Evolutionary conservation across 2,797 vertebrate genomes (phyloP), one percentile per base, ranked within the genome.

Genomic region (Zalophus californianus): DNA sequence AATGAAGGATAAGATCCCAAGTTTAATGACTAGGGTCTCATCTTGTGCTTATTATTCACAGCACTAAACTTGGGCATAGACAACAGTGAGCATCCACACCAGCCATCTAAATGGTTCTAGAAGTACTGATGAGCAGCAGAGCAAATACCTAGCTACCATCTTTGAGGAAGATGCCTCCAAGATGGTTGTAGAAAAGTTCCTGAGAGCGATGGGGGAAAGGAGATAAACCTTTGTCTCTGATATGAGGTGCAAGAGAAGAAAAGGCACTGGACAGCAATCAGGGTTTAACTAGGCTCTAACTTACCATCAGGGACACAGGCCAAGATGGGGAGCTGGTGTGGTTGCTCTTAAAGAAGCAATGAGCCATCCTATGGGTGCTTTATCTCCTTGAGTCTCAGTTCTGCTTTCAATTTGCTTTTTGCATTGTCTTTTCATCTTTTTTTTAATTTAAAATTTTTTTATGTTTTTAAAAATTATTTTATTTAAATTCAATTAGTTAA

Each of bases 271-370:
- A 2, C 32, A 64, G 66, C 50, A 56, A 64, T 54, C 48, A 82
- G 72, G 79, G 56, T 25, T 72, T 90, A 50, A 35, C 58, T 48
- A 48, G 16, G 48, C 35, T 90, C 60, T 90, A 48, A 32, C 25
- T 11, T 25, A 68, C 10, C 15, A 78, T 52, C 15, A 10, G 23
- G 77, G 13, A 73, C 58, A 12, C 5, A 21, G 52, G 27, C 79
- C 68, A 75, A 44, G 68, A 38, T 0, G 2, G 25, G 18, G 1
- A 56, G 21, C 15, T 11, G 1, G 0, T 0, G 20, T 3, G 16
- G 35, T 44, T 68, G 70, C 32, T 78, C 54, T 92, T 7, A 66
- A 38, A 82, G 80, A 75, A 79, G 68, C 23, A 2, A 50, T 68
- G 25, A 21, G 83, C 83, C 9, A 0, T 38, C 25, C 25, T 32